phyloP scores from a whole-genome alignment of 2,797 vertebrate genomes.

The Rhinatrema bivittatum region DNA sequence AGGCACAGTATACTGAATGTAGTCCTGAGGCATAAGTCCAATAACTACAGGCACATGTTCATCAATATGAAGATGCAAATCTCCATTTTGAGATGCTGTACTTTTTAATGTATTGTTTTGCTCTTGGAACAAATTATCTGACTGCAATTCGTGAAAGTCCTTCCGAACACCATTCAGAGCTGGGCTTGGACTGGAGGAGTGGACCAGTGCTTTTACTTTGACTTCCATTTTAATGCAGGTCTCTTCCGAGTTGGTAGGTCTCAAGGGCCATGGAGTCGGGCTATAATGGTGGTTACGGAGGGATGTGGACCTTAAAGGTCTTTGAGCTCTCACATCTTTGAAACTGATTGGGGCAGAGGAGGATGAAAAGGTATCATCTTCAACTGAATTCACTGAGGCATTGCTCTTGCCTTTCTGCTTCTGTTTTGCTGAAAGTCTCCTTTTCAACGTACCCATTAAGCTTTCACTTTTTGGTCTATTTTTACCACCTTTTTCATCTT shows the following conservation, averaged over 20 bases:
- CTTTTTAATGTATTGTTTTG: slow-evolving; percentile 69
- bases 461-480: slow-evolving; percentile 83
- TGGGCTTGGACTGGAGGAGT: slow-evolving; percentile 82
- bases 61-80: slow-evolving; percentile 86
- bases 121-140: slow-evolving; percentile 79
- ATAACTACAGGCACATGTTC: slow-evolving; percentile 95
- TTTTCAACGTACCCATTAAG: slow-evolving; percentile 92
- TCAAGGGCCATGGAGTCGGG: slow-evolving; percentile 90
- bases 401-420: slow-evolving; percentile 86
- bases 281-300: slow-evolving; percentile 93
- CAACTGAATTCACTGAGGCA: slow-evolving; percentile 66
- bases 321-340: slow-evolving; percentile 83
- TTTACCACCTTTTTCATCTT: slow-evolving; percentile 84
- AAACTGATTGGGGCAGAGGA: slow-evolving; percentile 88
- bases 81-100: slow-evolving; percentile 71
- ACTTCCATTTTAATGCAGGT: slow-evolving; percentile 94
- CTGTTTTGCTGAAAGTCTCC: slow-evolving; percentile 88
- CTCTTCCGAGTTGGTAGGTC: slow-evolving; percentile 82
- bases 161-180: slow-evolving; percentile 86
- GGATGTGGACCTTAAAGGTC: slow-evolving; percentile 84
- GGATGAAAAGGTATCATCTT: slow-evolving; percentile 88
- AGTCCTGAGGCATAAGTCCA: slow-evolving; percentile 94
- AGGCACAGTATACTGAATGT: slow-evolving; percentile 98
- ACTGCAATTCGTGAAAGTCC: slow-evolving; percentile 83
- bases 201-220: slow-evolving; percentile 92